Conservation (phyloP, 2,888 invertebrate genomes). For the Rhodophaea formosa region DNA sequence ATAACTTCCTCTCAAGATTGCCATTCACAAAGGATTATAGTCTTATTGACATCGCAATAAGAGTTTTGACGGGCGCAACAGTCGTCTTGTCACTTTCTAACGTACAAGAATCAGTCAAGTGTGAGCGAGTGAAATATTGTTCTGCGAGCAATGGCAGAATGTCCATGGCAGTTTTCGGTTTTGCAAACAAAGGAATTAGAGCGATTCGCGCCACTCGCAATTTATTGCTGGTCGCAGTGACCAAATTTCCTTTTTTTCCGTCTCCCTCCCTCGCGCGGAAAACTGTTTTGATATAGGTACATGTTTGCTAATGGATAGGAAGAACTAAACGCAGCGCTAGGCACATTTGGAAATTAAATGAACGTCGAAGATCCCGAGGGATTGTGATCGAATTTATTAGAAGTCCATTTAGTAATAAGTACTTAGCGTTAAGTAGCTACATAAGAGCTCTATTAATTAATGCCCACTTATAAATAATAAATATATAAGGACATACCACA, state of each 20-base stretch:
- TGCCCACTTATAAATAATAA: too few species aligned
- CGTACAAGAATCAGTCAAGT: slow-evolving; percentile 59
- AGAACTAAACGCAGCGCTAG: neutral
- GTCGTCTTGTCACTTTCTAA: slow-evolving; percentile 59
- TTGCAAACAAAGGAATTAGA: slow-evolving; percentile 78
- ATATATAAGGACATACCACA: too few species aligned
- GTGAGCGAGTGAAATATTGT: slow-evolving; percentile 69
- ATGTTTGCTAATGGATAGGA: slow-evolving; percentile 21
- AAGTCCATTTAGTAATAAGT: neutral
- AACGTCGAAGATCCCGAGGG: neutral
- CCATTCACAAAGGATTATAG: slow-evolving; percentile 50
- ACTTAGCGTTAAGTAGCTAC: too few species aligned
- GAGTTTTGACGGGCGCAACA: slow-evolving; percentile 27
- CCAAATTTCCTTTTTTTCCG: slow-evolving; percentile 62
- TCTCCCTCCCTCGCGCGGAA: slow-evolving; percentile 42
- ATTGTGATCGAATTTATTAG: neutral
- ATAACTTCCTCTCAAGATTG: slow-evolving; percentile 36
- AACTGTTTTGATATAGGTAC: slow-evolving; percentile 45
- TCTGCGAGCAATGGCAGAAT: slow-evolving; percentile 50
- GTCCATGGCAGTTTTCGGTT: slow-evolving; percentile 70
- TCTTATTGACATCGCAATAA: slow-evolving; percentile 43
- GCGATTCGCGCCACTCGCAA: slow-evolving; percentile 60
- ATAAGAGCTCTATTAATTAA: too few species aligned
- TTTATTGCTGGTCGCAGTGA: slow-evolving; percentile 68
- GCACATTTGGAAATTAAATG: neutral